Base-by-base conservation (phyloP, 2,888 invertebrate genomes). In the Plutella xylostella region DNA sequence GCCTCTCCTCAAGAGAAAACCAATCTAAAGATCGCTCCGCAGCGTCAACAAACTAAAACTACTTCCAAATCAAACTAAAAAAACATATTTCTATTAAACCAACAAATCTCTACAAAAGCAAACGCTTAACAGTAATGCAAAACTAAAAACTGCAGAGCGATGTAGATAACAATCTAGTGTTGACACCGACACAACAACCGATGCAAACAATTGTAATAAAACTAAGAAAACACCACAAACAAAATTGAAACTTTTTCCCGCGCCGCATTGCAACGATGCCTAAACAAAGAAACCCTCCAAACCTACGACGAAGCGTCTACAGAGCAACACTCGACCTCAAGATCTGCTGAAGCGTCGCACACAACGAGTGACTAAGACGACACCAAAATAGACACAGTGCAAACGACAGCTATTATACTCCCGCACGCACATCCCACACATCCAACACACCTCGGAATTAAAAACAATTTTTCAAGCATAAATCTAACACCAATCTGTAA, bases 401-500 rank as follows among this genome's bases (percentile, higher is more conserved):
- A n/a, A n/a, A n/a, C n/a, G n/a, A n/a, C n/a, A n/a, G n/a, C n/a
- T n/a, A n/a, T n/a, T n/a, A n/a, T n/a, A n/a, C n/a, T n/a, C n/a
- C n/a, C n/a, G n/a, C n/a, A n/a, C n/a, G n/a, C n/a, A n/a, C n/a
- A n/a, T n/a, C n/a, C n/a, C n/a, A n/a, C n/a, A n/a, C n/a, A n/a
- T n/a, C n/a, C n/a, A n/a, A n/a, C n/a, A n/a, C n/a, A n/a, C n/a
- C n/a, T n/a, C n/a, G n/a, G n/a, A n/a, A n/a, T n/a, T n/a, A 33
- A 33, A 7, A 33, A 14, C 14, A n/a, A 14, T 33, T 37, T 37
- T 63, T 60, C 60, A 46, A 53, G 53, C 51, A 67, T 63, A 65
- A 63, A 60, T 67, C 72, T 72, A 76, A 76, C 74, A 75, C 72
- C 77, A 76, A 76, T 76, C 68, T 65, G 53, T 56, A 53, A 47